Evolutionary conservation across 35 echinoderm and acorn worm genomes (phyloP), one percentile per base, ranked within the genome.

Genomic region (Chiridota heheva): DNA sequence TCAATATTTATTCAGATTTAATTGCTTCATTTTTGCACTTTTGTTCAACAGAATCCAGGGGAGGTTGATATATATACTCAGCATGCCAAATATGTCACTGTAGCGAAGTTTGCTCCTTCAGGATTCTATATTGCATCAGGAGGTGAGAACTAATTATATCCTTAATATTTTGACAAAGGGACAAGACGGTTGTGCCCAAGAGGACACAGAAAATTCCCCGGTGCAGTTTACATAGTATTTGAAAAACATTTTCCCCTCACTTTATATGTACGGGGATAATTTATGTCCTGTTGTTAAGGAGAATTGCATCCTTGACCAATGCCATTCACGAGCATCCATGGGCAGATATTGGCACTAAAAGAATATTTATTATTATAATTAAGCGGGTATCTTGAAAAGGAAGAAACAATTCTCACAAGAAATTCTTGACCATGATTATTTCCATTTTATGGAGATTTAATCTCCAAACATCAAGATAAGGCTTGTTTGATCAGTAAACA

Each of bases 51-150:
- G 92, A 72, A 96, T 60, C 92, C 92, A 25, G 8, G 47, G 1
- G 63, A 69, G 33, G 75, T 71, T 68, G 82, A 90, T 47, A 46
- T 96, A 7, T 96, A 90, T 59, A 60, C 64, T 36, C 40, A 90
- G 17, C 92, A 96, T 76, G 12, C 53, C 18, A 15, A 53, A 8
- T 37, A 83, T 64, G 42, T 57, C 31, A 76, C 36, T 2, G 56
- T 84, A 42, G 86, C 86, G 27, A 80, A 85, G 40, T 96, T 81
- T 65, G 66, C 91, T 39, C 91, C 86, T 24, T 89, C 80, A 86
- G 91, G 91, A 20, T 90, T 89, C 59, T 96, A 96, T 49, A 82
- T 96, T 44, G 81, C 81, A 29, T 96, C 91, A 60, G 86, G 51
- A 86, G 91, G 91, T 96, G 69, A 27, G 67, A 24, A 0, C 13